Evolutionary conservation across 1,140 invertebrate genomes (phyloP), one percentile per base, ranked within the genome.

Genomic region (Galleria mellonella): DNA sequence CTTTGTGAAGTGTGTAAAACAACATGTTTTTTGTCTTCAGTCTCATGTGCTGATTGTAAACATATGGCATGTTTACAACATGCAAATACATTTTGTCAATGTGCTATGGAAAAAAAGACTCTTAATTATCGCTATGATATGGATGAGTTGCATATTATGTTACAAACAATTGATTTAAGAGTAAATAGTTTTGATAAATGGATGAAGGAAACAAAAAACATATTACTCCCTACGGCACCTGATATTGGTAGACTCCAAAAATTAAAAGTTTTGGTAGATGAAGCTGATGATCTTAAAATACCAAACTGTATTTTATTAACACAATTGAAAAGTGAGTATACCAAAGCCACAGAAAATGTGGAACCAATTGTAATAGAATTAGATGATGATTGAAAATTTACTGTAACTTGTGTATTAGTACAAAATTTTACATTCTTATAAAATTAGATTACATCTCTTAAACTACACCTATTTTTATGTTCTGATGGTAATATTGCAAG

Each of bases 1-100:
- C 93, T 98, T 61, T 99, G 98, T 84, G 93, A 95, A 73, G 88
- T 93, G 49, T 99, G 98, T 86, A 98, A 99, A 85, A 99, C 98
- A 3, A 99, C 98, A 14, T 98, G 97, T 73, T 99, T 98, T 81
- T 85, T 99, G 11, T 99, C 97, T 8, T 97, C 97, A 8, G 91
- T 99, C 29, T 94, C 93, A 36, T 99, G 98, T 64, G 87, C 89
- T 28, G 96, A 96, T 75, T 92, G 90, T 52, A 92, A 89, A 62
- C 90, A 92, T 51, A 89, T 98, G 61, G 96, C 96, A 12, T 99
- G 97, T 79, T 86, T 98, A 10, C 88, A 93, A 36, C 97, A 99
- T 87, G 94, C 93, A 51, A 91, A 92, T 42, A 89, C 94, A 6
- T 87, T 98, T 12, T 99, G 97, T 72, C 83, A 90, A 43, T 99